Percentiles rank a stretch among this genome's conserved stretches.
Evolutionary conservation across 2,888 invertebrate species (phyloP).

Genomic region (Ecdyonurus torrentis): DNA sequence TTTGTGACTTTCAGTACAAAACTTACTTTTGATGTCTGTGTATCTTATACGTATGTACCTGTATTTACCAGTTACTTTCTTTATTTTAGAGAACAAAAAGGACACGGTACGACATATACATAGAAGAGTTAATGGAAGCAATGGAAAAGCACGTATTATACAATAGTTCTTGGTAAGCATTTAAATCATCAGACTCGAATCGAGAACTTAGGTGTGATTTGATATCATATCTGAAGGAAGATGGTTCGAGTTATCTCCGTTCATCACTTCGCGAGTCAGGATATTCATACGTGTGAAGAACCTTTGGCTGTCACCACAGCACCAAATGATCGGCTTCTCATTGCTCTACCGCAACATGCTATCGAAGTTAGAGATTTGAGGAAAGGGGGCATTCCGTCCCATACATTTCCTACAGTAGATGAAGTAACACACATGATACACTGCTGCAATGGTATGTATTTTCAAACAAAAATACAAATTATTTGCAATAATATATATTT

Average conservation of each 20-base stretch:
- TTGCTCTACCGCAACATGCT: constrained; percentile 41
- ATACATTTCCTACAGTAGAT: constrained; percentile 55
- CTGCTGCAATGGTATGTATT: constrained; percentile 38
- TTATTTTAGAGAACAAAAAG: too few relatives aligned
- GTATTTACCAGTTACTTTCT: too few relatives aligned
- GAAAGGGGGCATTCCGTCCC: constrained; percentile 28
- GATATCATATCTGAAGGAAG: constrained; percentile 11
- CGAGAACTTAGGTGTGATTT: too few relatives aligned
- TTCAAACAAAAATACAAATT: too few relatives aligned
- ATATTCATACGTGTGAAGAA: constrained; percentile 44
- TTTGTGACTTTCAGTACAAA: too few relatives aligned
- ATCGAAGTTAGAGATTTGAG: constrained; percentile 39
- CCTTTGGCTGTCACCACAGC: constrained; percentile 46
- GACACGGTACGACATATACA: too few relatives aligned
- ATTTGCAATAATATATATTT: background rate
- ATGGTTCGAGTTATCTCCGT: constrained; percentile 55
- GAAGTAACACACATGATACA: constrained; percentile 47
- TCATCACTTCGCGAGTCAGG: constrained; percentile 48
- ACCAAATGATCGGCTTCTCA: constrained; percentile 36
- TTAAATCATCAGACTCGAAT: too few relatives aligned
- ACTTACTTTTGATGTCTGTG: too few relatives aligned
- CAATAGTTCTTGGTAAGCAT: too few relatives aligned
- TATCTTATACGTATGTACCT: too few relatives aligned
- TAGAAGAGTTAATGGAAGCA: too few relatives aligned
- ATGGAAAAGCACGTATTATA: too few relatives aligned